Conservation (phyloP, 2,888 invertebrate species). For the Pilophorus perplexus region DNA sequence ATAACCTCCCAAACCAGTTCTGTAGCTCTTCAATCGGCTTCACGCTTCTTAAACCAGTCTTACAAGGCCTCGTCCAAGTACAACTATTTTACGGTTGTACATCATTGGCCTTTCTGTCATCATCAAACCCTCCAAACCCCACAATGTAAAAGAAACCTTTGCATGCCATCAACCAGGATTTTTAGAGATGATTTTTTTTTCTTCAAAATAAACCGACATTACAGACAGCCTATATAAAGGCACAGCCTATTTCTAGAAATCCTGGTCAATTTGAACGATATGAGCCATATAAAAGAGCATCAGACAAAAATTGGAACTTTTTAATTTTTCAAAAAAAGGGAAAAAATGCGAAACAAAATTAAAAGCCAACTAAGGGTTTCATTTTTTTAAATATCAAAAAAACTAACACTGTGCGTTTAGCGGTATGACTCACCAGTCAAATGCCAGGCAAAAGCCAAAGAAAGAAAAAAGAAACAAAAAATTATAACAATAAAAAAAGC, state of each 20-base stretch:
- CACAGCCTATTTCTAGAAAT: slow-evolving; percentile 5
- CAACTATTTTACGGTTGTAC: no score
- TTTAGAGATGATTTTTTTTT: not conserved
- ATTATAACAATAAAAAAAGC: slow-evolving; percentile 19
- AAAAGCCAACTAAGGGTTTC: slow-evolving; percentile 22
- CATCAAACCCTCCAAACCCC: no score
- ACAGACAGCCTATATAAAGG: not conserved
- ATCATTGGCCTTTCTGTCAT: no score
- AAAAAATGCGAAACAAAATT: slow-evolving; percentile 1
- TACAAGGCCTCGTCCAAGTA: no score
- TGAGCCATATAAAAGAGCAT: not conserved
- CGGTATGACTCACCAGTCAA: slow-evolving; percentile 18
- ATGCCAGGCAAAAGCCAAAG: slow-evolving; percentile 28
- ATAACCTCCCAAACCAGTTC: no score
- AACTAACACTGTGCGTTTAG: slow-evolving; percentile 27
- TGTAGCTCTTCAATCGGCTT: no score
- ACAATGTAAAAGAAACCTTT: not conserved
- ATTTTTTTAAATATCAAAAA: not conserved
- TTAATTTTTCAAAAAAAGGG: not conserved
- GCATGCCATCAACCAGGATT: slow-evolving; percentile 12
- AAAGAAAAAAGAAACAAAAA: slow-evolving; percentile 11
- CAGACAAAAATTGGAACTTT: not conserved
- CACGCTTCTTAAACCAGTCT: no score
- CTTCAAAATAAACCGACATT: not conserved
- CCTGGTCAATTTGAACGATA: not conserved